Evolutionary conservation across 1,140 invertebrate genomes (phyloP).

Genomic region (Bicyclus anynana): DNA sequence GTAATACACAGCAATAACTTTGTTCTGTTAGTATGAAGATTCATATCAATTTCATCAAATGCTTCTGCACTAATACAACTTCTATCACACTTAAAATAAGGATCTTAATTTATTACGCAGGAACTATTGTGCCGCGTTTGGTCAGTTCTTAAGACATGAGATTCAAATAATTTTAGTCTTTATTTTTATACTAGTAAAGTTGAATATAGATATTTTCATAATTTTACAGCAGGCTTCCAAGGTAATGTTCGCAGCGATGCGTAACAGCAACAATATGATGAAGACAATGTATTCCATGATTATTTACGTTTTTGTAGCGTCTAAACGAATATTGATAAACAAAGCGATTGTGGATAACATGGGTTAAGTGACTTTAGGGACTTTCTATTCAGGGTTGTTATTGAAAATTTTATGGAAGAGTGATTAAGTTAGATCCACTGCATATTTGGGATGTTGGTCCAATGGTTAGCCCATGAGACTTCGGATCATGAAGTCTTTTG

Average conservation of each 20-base stretch:
- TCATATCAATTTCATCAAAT: neutral
- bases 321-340: no score
- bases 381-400: no score
- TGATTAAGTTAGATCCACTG: no score
- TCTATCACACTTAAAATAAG: neutral
- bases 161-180: neutral
- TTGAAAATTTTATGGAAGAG: no score
- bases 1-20: conserved; percentile 2
- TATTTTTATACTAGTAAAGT: neutral
- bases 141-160: neutral
- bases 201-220: neutral
- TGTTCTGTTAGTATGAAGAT: conserved; percentile 1
- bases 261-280: conserved; percentile 9
- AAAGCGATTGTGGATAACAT: no score
- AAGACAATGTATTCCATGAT: conserved; percentile 1
- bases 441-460: no score
- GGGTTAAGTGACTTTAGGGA: no score
- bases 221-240: neutral
- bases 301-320: neutral
- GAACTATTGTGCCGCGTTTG: neutral
- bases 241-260: conserved; percentile 2
- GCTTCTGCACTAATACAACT: neutral
- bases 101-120: neutral
- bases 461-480: no score
- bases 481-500: no score